Base-by-base conservation (phyloP, 2,113 vertebrate genomes). In the Anarhynchus alexandrinus region DNA sequence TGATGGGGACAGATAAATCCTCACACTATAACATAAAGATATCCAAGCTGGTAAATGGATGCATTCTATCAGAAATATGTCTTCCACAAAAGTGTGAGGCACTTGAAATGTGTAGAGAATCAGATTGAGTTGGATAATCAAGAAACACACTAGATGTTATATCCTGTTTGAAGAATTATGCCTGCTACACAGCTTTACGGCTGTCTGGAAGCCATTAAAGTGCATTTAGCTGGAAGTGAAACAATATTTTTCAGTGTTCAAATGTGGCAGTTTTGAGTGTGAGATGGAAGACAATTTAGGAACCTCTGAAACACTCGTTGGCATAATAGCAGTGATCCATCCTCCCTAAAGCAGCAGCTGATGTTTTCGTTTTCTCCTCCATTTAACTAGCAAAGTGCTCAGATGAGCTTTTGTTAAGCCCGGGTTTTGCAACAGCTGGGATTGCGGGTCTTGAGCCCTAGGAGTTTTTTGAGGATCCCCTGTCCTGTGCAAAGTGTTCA, bases 211-310 rank as follows among this genome's bases (percentile, higher is more conserved):
- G 58, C 67, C 84, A 88, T 94, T 93, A 94, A 91, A 93, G 49
- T 57, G 64, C 93, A 83, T 96, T 96, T 92, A 94, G 86, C 91
- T 97, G 81, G 82, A 93, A 95, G 91, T 94, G 86, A 95, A 95
- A 93, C 91, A 93, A 67, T 91, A 93, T 96, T 96, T 97, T 94
- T 94, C 82, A 96, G 51, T 93, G 94, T 91, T 96, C 87, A 95
- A 86, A 95, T 59, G 83, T 97, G 96, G 80, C 93, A 94, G 86
- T 64, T 97, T 93, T 95, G 93, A 94, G 91, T 87, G 82, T 87
- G 93, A 94, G 95, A 95, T 42, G 89, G 89, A 92, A 96, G 67
- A 95, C 91, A 97, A 97, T 97, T 96, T 92, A 96, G 92, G 88
- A 96, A 95, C 51, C 91, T 76, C 77, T 90, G 85, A 90, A 95